Base-by-base conservation (phyloP, 37 sponge, comb jelly and placozoan species). In the Bolinopsis microptera region DNA sequence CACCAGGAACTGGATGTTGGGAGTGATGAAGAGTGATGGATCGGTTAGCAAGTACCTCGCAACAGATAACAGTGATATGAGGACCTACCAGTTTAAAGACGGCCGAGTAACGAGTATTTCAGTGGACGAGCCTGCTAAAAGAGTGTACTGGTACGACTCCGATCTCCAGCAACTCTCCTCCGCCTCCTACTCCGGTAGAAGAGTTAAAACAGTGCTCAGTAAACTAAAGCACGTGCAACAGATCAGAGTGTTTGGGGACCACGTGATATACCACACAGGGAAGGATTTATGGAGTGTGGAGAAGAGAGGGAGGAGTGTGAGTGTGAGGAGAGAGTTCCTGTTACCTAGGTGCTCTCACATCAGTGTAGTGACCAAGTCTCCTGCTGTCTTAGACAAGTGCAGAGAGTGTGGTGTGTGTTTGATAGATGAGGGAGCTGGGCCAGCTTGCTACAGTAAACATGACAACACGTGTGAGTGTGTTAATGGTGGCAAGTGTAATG, bases 111-210 rank as follows among this genome's bases (percentile, higher is more conserved):
- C 35, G 40, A 1, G 48, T 8, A 13, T 86, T 23, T 36, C 36
- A 39, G 48, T 39, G n/a, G 90, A 86, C 28, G 90, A 86, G 61
- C 90, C 90, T 3, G 90, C 90, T 22, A 41, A 9, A n/a, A 24
- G 90, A 0, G 41, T 86, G 0, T 86, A 33, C 61, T 86, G 90
- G 90, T 86, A 86, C 26, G 36, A 86, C 28, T 25, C 25, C n/a
- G 61, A 86, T 1, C 48, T 86, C 0, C 90, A 86, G 30, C 90
- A 86, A 34, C 61, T 86, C 0, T 41, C 90, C 25, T 86, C 90
- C 0, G 41, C 28, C 2, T 40, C 48, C 30, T 41, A 30, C 90
- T 13, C 90, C 27, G 90, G 90, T 1, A 34, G 26, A 5, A 40
- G 26, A 0, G 30, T 86, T 3, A 24, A 22, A 16, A 86, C 90